phyloP scores from a whole-genome alignment of 2,113 vertebrate genomes.

The Anas platyrhynchos region DNA sequence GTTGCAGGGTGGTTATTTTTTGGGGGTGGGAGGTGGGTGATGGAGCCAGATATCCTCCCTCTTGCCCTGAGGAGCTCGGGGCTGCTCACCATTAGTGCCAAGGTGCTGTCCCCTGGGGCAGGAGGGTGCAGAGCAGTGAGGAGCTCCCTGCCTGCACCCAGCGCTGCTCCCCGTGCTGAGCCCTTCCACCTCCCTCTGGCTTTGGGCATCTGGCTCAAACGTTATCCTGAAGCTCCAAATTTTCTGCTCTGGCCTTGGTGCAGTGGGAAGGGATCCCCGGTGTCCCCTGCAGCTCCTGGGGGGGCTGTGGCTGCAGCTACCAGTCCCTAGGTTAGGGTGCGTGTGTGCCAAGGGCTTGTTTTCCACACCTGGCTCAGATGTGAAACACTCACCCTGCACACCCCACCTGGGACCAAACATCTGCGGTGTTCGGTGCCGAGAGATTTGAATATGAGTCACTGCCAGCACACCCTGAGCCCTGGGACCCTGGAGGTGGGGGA shows the following conservation, averaged over 20 bases:
- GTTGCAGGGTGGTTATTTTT: background rate
- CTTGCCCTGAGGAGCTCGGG: background rate
- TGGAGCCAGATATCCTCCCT: background rate
- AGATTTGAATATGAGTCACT: background rate
- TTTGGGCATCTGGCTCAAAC: background rate
- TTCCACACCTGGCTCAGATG: background rate
- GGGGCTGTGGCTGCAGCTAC: background rate
- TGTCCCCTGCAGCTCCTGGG: background rate
- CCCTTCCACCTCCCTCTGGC: background rate
- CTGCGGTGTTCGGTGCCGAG: background rate
- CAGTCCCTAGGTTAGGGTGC: fast-evolving
- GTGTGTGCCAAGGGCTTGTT: background rate
- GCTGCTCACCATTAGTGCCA: too few species aligned
- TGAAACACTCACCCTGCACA: fast-evolving
- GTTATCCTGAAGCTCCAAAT: background rate
- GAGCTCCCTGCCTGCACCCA: background rate
- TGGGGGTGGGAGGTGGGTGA: background rate
- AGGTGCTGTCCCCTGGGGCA: too few species aligned
- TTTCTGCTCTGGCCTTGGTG: fast-evolving
- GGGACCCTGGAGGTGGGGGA: background rate
- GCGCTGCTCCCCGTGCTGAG: background rate
- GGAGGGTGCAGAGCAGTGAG: background rate
- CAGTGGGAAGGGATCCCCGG: background rate
- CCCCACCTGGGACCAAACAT: background rate
- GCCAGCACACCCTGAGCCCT: background rate